A percentile compares a stretch with the other conserved stretches of the same genome.
phyloP scores from a whole-genome alignment of 2,888 invertebrate species.

The Apamea sordens region DNA sequence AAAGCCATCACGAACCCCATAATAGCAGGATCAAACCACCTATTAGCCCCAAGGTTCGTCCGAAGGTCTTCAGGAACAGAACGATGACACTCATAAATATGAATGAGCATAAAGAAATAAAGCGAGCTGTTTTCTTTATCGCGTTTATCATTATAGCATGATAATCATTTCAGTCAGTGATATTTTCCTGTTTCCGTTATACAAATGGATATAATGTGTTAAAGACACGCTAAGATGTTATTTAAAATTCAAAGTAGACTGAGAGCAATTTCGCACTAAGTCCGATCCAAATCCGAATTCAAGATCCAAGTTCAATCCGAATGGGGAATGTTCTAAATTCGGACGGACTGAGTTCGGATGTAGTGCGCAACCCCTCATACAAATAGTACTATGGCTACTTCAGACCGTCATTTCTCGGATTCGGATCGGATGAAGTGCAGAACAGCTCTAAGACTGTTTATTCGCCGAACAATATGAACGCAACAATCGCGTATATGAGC shows the following conservation, averaged over 20 bases:
- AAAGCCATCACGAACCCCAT: slow-evolving; percentile 1
- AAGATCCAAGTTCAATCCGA: no score
- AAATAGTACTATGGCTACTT: no score
- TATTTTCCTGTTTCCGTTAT: slow-evolving; percentile 41
- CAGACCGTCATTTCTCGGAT: no score
- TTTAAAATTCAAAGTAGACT: background rate
- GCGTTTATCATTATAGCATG: slow-evolving; percentile 45
- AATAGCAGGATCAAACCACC: slow-evolving; percentile 50
- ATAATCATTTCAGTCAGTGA: slow-evolving; percentile 3
- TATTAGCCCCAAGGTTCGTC: slow-evolving; percentile 63
- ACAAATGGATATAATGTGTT: background rate
- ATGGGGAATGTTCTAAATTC: no score
- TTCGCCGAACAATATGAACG: background rate
- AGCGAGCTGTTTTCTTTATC: slow-evolving; percentile 33
- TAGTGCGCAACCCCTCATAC: no score
- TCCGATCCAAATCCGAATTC: no score
- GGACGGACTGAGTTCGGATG: no score
- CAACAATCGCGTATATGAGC: background rate
- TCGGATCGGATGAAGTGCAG: no score
- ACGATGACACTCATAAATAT: slow-evolving; percentile 63
- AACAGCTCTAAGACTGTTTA: background rate
- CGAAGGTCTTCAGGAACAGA: slow-evolving; percentile 61
- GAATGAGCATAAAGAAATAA: slow-evolving; percentile 54
- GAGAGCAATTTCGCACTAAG: no score
- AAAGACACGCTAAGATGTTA: background rate